Evolutionary conservation across 2,888 invertebrate species (phyloP), one percentile per base, ranked within the genome.

Genomic region (Marronus borbonicus): DNA sequence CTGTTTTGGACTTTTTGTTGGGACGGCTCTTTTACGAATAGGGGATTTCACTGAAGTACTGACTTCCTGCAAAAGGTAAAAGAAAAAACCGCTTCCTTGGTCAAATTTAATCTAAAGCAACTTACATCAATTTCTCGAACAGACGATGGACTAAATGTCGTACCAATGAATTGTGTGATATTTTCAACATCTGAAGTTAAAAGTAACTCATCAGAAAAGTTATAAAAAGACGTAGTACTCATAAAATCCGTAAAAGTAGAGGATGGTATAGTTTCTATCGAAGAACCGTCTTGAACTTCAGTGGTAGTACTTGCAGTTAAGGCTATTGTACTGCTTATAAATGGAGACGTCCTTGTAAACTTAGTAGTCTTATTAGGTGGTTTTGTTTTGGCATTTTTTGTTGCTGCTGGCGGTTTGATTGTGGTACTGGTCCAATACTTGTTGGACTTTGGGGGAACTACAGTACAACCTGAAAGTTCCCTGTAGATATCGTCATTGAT

Each of bases 401-500:
- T 78, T 7, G 68, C 68, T 12, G 64, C 31, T 2, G 79, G 77
- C 50, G 76, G 5, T 44, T 77, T 77, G 20, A 50, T 24, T 10
- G 62, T 50, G 8, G 68, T 50, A 10, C 20, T 24, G 10, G 12
- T 28, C 4, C 4, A 1, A 4, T 8, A 8, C 2, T 8, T 62
- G 3, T 44, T 44, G 44, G 12, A 44, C 28, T 49, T 49, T 17
- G 68, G 12, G 7, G 91, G 84, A 2, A 89, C 87, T 83, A 93
- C 82, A 24, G 80, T 76, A 80, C 88, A 94, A 1, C 94, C 94
- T 0, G 94, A 92, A 75, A 89, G 88, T 58, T 91, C 91, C 0
- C 91, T 91, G 24, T 83, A 83, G 31, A 90, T 89, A 0, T 91
- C 91, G 79, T 90, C 90, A 87, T 90, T 90, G 62, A 92, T 91